Conservation (phyloP, 2,797 vertebrate genomes). For the Thalassophryne amazonica region DNA sequence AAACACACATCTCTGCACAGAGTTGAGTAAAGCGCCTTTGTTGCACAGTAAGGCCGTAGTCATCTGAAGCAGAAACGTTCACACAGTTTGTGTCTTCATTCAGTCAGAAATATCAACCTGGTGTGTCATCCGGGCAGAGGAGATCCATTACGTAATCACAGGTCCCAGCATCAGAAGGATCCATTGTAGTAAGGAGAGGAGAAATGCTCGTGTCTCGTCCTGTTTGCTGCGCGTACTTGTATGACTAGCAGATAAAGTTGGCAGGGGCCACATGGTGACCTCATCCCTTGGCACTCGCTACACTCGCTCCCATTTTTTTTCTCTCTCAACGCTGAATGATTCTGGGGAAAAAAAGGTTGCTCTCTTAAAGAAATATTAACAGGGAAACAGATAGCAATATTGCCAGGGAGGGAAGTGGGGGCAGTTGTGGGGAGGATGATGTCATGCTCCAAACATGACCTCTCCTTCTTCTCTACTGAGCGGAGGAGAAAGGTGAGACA, state of each 20-base stretch:
- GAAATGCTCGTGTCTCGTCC: conserved; percentile 55
- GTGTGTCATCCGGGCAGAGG: conserved; percentile 69
- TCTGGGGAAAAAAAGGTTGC: conserved; percentile 39
- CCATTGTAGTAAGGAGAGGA: conserved; percentile 76
- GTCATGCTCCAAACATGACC: conserved; percentile 75
- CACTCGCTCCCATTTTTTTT: conserved; percentile 61
- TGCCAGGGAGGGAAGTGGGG: conserved; percentile 15
- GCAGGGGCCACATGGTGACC: conserved; percentile 61
- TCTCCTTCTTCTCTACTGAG: conserved; percentile 60
- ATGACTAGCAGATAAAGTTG: conserved; percentile 61
- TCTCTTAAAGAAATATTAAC: conserved; percentile 74
- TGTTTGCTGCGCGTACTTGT: conserved; percentile 28
- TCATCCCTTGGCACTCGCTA: conserved; percentile 69
- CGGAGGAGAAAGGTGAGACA: conserved; percentile 70
- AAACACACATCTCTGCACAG: conserved; percentile 21
- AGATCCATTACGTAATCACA: conserved; percentile 72
- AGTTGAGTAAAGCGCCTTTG: conserved; percentile 23
- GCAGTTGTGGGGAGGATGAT: conserved; percentile 46
- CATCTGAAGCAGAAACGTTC: conserved; percentile 52
- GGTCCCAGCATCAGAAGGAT: conserved; percentile 64
- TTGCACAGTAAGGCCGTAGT: conserved; percentile 38
- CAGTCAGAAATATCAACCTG: conserved; percentile 69
- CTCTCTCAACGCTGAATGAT: conserved; percentile 50
- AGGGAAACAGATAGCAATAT: conserved; percentile 65
- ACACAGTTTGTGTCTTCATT: conserved; percentile 63